Conservation (phyloP, 2,888 invertebrate species). For the Rhagonycha lutea region DNA sequence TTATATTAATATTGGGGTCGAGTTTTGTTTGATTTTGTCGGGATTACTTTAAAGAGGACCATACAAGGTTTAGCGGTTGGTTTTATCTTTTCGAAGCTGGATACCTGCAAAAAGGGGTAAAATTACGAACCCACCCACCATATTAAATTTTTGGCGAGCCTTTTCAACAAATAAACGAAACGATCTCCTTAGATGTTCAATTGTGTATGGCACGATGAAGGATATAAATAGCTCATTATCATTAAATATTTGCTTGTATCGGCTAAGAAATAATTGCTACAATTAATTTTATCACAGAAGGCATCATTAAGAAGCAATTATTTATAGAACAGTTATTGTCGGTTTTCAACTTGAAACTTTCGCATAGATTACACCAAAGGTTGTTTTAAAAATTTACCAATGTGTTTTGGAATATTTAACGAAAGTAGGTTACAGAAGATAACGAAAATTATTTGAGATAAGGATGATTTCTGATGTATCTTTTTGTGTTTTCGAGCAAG, state of each 20-base stretch:
- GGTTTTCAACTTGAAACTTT: not conserved
- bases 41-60: too few species aligned
- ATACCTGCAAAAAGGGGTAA: not conserved
- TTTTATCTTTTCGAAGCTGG: too few species aligned
- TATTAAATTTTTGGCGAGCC: not conserved
- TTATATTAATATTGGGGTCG: too few species aligned
- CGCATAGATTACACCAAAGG: not conserved
- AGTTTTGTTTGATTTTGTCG: too few species aligned
- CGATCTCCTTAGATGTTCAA: not conserved
- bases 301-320: not conserved
- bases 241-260: not conserved
- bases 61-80: too few species aligned
- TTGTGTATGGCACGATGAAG: too few species aligned
- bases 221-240: not conserved
- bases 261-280: not conserved
- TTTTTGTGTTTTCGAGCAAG: not conserved
- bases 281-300: not conserved
- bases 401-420: not conserved
- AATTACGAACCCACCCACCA: not conserved
- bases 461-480: not conserved
- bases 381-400: not conserved
- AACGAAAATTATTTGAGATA: not conserved
- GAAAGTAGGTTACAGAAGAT: not conserved
- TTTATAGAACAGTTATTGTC: not conserved
- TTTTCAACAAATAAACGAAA: not conserved